phyloP scores from a whole-genome alignment of 2,888 invertebrate genomes.

The Chymomyza fuscimana region DNA sequence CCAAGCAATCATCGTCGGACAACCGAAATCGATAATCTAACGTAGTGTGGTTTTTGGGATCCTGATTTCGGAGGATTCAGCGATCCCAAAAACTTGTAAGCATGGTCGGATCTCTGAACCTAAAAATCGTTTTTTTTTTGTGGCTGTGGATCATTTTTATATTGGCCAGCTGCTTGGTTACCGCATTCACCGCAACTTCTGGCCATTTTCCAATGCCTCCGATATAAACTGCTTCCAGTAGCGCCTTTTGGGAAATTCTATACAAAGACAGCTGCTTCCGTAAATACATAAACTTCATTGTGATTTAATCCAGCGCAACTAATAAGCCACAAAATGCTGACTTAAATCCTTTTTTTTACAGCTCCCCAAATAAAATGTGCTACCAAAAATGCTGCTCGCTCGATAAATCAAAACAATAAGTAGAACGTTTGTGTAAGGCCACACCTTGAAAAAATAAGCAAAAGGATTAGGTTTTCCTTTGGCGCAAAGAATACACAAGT shows the following conservation, averaged over 20 bases:
- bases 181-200: neutral
- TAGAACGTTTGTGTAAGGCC: conserved; percentile 56
- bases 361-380: conserved; percentile 1
- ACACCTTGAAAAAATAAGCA: conserved; percentile 74
- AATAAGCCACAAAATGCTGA: conserved; percentile 48
- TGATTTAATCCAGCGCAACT: conserved; percentile 70
- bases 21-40: too few relatives aligned
- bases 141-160: too few relatives aligned
- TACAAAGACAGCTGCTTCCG: conserved; percentile 60
- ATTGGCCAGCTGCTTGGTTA: neutral
- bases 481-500: conserved; percentile 36
- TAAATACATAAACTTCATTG: conserved; percentile 36
- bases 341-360: conserved; percentile 13
- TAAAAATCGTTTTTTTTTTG: too few relatives aligned
- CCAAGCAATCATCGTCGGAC: too few relatives aligned
- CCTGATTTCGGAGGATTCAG: too few relatives aligned
- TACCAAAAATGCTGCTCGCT: conserved; percentile 11
- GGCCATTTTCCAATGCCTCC: neutral
- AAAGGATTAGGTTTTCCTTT: conserved; percentile 62
- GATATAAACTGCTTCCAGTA: neutral
- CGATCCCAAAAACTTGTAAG: too few relatives aligned
- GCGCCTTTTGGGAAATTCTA: neutral
- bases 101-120: too few relatives aligned
- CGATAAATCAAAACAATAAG: conserved; percentile 62
- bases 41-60: too few relatives aligned